Conservation (phyloP, 1,140 invertebrate genomes). For the Archivesica marissinica region DNA sequence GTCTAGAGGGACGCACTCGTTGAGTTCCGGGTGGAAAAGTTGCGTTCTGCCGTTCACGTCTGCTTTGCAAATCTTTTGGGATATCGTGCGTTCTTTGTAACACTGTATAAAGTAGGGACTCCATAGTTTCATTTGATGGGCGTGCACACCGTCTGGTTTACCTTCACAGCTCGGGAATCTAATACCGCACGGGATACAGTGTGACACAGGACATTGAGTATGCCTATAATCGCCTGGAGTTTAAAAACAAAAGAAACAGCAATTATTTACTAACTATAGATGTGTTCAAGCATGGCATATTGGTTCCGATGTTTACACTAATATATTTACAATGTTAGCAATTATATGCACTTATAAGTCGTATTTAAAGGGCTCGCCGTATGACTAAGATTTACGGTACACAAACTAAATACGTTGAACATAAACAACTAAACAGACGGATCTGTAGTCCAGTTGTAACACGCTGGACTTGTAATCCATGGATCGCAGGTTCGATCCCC, state of each 20-base stretch:
- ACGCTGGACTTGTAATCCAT: too few species aligned
- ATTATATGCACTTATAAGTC: too few species aligned
- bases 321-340: not conserved
- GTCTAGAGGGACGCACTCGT: constrained; percentile 50
- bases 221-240: constrained; percentile 58
- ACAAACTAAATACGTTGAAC: too few species aligned
- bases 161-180: constrained; percentile 62
- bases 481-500: too few species aligned
- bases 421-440: too few species aligned
- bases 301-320: not conserved
- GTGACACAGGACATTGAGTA: constrained; percentile 26
- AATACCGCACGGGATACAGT: constrained; percentile 59
- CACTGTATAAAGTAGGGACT: constrained; percentile 63
- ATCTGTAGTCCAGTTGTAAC: too few species aligned
- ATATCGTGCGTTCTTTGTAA: constrained; percentile 58
- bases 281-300: too few species aligned
- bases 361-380: too few species aligned
- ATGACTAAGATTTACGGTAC: too few species aligned
- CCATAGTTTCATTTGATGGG: constrained; percentile 55
- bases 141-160: constrained; percentile 51
- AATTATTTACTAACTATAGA: too few species aligned
- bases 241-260: not conserved
- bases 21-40: constrained; percentile 39
- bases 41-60: constrained; percentile 33
- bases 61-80: constrained; percentile 29